phyloP scores from a whole-genome alignment of 2,797 vertebrate species.

The Bovichtus diacanthus region DNA sequence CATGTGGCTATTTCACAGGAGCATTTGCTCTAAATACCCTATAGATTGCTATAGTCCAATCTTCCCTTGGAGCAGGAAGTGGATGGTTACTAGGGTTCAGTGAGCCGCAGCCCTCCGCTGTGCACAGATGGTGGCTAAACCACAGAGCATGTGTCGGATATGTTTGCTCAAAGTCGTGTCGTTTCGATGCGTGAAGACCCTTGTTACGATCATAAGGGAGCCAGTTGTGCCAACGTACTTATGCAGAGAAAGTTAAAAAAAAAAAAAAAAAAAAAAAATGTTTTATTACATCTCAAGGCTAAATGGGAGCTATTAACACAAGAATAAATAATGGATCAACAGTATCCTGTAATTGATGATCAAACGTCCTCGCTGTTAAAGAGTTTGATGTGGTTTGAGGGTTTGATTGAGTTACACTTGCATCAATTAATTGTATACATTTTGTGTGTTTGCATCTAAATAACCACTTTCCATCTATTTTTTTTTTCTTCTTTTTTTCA shows the following conservation, averaged over 20 bases:
- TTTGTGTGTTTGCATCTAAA: neutral
- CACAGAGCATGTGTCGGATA: constrained; percentile 73
- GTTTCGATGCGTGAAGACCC: constrained; percentile 47
- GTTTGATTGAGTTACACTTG: constrained; percentile 10
- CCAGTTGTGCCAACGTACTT: constrained; percentile 17
- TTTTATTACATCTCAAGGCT: constrained; percentile 11
- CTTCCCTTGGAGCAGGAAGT: constrained; percentile 42
- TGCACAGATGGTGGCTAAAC: constrained; percentile 80
- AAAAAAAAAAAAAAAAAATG: neutral
- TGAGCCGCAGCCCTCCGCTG: constrained; percentile 52
- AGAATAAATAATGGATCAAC: constrained; percentile 26
- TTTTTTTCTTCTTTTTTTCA: too few species aligned
- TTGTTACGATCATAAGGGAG: constrained; percentile 45
- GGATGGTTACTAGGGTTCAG: constrained; percentile 45
- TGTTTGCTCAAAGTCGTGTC: constrained; percentile 57
- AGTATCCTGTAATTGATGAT: constrained; percentile 21
- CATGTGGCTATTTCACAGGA: constrained; percentile 10
- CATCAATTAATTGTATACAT: neutral
- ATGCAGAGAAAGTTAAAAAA: neutral
- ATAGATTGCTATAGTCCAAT: constrained; percentile 39
- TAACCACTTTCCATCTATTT: neutral
- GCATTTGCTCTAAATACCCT: constrained; percentile 19
- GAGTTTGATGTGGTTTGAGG: constrained; percentile 26
- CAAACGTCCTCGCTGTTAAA: constrained; percentile 20
- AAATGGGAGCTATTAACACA: constrained; percentile 14